Evolutionary conservation across 2,797 vertebrate genomes (phyloP), one percentile per base, ranked within the genome.

Genomic region (Onychomys arenicola): DNA sequence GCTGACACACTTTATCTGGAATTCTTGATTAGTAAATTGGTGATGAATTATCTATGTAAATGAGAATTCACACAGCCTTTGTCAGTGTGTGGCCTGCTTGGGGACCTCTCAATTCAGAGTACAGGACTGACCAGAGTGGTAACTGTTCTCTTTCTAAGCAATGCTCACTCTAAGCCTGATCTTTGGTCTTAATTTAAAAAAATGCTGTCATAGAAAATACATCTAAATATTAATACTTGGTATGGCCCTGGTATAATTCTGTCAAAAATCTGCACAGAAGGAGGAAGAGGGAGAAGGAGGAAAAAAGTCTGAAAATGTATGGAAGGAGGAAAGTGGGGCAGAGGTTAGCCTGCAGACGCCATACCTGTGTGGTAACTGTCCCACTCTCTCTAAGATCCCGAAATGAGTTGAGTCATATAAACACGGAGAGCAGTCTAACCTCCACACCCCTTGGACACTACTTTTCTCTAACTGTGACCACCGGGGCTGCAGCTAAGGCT

Each of bases 401-500:
- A 82, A 52, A 52, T 87, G 37, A 65, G 61, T 34, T 71, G 81
- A 83, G 27, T 63, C 89, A 16, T 9, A 32, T 40, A 46, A 52
- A 84, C 34, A 82, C 2, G 37, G 78, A 57, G 65, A 84, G 16
- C 21, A 34, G 75, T 59, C 65, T 0, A 3, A 16, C n/a, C 37
- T 32, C 43, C 89, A 84, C 46, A 57, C 46, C 59, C 55, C 2
- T 46, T 14, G 87, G 77, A 67, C 21, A 3, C 49, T 52, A 52
- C 25, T 75, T 73, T 77, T 75, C 88, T 90, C 59, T 43, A 73
- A 76, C 95, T 87, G 46, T 57, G 71, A 84, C 63, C 73, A 90
- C 61, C 27, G 85, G 95, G 93, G 96, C 83, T 73, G 40, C 29
- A 75, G 86, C 81, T 59, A 61, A 32, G 49, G n/a, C 57, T 49